A percentile compares a stretch with the other conserved stretches of the same genome.
Conservation (phyloP, 2,888 invertebrate species). For the Scaptomyza flava region DNA sequence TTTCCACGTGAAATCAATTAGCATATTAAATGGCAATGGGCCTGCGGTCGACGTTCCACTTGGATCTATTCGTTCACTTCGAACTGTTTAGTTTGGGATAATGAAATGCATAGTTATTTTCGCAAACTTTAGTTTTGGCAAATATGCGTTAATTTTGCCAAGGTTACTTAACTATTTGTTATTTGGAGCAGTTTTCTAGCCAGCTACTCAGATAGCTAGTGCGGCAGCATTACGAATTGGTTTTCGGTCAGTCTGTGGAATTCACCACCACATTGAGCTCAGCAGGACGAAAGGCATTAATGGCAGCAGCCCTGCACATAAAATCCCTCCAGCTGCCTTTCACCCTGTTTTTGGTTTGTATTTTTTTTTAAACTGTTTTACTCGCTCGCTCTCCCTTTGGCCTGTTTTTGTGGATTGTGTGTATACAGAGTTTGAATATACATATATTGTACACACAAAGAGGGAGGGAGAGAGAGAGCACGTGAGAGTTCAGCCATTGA, state of each 20-base stretch:
- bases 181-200: conserved; percentile 56
- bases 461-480: conserved; percentile 4
- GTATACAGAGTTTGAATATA: conserved; percentile 65
- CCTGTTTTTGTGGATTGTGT: conserved; percentile 69
- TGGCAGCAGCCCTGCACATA: conserved; percentile 36
- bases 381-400: conserved; percentile 19
- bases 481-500: conserved; percentile 66
- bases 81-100: conserved; percentile 28
- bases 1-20: conserved; percentile 76
- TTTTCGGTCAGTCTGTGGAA: conserved; percentile 13
- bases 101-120: conserved; percentile 63
- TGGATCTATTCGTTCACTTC: conserved; percentile 1
- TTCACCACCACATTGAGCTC: conserved; percentile 38
- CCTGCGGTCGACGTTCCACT: neutral
- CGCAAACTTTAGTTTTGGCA: conserved; percentile 63
- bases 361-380: neutral
- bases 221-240: conserved; percentile 21
- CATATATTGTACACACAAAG: neutral
- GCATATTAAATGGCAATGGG: conserved; percentile 51
- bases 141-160: conserved; percentile 69
- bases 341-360: conserved; percentile 25
- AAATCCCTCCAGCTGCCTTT: conserved; percentile 48
- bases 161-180: conserved; percentile 54
- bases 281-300: conserved; percentile 34
- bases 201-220: conserved; percentile 14